Base-by-base conservation (phyloP, 2,113 vertebrate genomes). In the Vombatus ursinus region DNA sequence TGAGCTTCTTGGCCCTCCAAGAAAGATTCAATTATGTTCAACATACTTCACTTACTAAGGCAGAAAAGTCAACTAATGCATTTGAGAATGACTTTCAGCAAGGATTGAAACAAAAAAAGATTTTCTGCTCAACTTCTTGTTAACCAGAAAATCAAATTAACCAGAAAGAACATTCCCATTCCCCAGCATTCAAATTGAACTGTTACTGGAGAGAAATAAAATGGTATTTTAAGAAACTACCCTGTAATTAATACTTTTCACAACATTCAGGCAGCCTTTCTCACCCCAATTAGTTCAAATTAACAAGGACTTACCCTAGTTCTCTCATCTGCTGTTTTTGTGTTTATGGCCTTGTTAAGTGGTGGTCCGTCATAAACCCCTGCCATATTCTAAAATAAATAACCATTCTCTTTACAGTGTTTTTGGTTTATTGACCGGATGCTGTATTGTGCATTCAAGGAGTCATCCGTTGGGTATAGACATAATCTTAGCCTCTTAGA, bases 171-270 rank as follows among this genome's bases (percentile, higher is more conserved):
- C 26, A 6, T 12, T 8, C 1, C 1, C 3, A 24, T 93, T n/a
- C 57, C 8, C 61, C 10, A 89, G 25, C 50, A 93, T 61, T 92
- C 52, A 26, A 91, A 14, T 22, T 52, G 44, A 57, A 48, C n/a
- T 51, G 31, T 37, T 51, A 16, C 8, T 91, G 50, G 16, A 53
- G 48, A 91, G 28, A 91, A 95, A 14, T 94, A 92, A 37, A 0
- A 25, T 44, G 92, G 28, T 26, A 48, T 95, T 94, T 91, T n/a
- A 90, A 84, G 93, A 95, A 90, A 90, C 50, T 48, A 16, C 44
- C 94, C 91, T 92, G 0, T 95, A 92, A 24, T 53, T 22, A 84
- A 44, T 44, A 84, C 6, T 93, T 93, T 50, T 93, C 3, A 54
- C 8, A 23, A 23, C 22, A 84, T 52, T 77, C 49, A 52, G 53